Evolutionary conservation across 1,140 invertebrate species (phyloP).

Genomic region (Sminthurinus signatus): DNA sequence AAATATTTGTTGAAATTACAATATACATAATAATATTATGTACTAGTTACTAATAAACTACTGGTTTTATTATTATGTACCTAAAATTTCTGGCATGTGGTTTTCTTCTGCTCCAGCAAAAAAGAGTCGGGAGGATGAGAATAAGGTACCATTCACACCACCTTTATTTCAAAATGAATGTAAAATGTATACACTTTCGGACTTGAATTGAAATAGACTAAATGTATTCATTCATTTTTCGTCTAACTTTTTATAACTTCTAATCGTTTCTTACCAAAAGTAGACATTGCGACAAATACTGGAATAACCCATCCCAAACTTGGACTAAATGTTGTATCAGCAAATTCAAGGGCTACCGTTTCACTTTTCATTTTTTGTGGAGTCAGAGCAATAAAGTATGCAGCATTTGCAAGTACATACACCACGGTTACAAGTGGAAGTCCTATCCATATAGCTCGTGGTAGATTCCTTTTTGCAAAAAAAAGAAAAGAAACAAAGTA

Average conservation of each 20-base stretch:
- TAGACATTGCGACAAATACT: slow-evolving; percentile 64
- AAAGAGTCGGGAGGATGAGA: slow-evolving; percentile 74
- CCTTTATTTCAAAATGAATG: neutral
- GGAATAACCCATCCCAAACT: slow-evolving; percentile 71
- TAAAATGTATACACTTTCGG: no score
- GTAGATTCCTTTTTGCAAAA: slow-evolving; percentile 83
- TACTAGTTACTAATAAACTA: no score
- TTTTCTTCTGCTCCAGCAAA: slow-evolving; percentile 72
- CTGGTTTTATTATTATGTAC: no score
- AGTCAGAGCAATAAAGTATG: slow-evolving; percentile 79
- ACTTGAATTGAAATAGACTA: no score
- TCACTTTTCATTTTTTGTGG: slow-evolving; percentile 61
- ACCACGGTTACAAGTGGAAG: slow-evolving; percentile 77
- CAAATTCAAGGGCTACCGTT: slow-evolving; percentile 64
- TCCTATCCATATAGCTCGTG: slow-evolving; percentile 78
- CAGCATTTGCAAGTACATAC: slow-evolving; percentile 80
- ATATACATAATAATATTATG: no score
- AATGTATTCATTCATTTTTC: no score
- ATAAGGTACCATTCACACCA: slow-evolving; percentile 80
- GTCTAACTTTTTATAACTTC: no score
- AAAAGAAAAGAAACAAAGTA: no score
- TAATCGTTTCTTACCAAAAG: no score
- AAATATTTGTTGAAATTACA: no score
- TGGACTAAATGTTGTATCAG: slow-evolving; percentile 1
- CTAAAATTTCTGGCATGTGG: slow-evolving; percentile 68